phyloP scores from a whole-genome alignment of 1,140 invertebrate genomes.

The Trichogramma pretiosum region DNA sequence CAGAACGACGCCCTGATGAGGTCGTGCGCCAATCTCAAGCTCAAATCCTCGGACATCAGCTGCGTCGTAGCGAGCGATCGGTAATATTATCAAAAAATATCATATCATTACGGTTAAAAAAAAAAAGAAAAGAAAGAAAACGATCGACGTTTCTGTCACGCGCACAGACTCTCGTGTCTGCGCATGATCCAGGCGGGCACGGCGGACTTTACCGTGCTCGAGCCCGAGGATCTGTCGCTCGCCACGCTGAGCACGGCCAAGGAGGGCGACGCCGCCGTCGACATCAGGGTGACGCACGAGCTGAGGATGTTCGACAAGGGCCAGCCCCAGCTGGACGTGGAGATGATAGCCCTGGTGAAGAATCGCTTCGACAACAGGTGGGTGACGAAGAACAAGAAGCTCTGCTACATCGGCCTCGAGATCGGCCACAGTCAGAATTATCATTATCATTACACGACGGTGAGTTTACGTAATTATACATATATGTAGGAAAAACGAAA shows the following conservation, averaged over 20 bases:
- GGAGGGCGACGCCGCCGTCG: conserved; percentile 54
- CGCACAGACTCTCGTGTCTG: conserved; percentile 66
- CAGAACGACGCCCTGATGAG: neutral
- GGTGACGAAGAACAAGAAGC: conserved; percentile 55
- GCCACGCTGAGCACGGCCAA: conserved; percentile 35
- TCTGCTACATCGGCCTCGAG: conserved; percentile 69
- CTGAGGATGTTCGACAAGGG: conserved; percentile 38
- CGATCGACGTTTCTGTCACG: no score
- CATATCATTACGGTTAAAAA: no score
- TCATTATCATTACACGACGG: conserved; percentile 15
- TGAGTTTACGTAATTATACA: conserved; percentile 11
- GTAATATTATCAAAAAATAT: no score
- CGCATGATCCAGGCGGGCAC: conserved; percentile 58
- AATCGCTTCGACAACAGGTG: conserved; percentile 50
- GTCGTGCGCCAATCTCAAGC: neutral
- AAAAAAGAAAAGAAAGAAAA: conserved; percentile 3
- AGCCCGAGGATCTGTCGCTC: conserved; percentile 71
- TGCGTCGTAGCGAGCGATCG: conserved; percentile 60
- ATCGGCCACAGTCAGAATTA: conserved; percentile 39
- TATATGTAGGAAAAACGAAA: neutral
- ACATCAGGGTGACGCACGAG: conserved; percentile 50
- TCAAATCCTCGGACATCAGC: conserved; percentile 44
- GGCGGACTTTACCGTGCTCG: conserved; percentile 74
- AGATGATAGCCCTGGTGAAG: conserved; percentile 62
- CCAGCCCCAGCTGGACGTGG: conserved; percentile 33